Base-by-base conservation (phyloP, 2,797 vertebrate genomes). In the Clarias pachynema region DNA sequence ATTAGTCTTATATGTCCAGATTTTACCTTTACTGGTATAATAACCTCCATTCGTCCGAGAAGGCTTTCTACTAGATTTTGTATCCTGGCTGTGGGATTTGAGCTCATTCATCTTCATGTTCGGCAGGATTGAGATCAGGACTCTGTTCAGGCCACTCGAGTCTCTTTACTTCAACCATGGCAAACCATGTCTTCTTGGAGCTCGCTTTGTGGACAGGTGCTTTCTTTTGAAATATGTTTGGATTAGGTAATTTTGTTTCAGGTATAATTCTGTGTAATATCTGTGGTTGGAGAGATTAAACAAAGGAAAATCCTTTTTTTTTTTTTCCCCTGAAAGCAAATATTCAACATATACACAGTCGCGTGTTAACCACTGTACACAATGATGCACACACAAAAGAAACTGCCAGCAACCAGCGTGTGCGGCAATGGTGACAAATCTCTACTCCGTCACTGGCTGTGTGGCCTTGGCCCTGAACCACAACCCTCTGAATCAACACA, bases 401-500 rank as follows among this genome's bases (percentile, higher is more conserved):
- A 34, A 5, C 26, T 40, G 31, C 4, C 53, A 72, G 66, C 34
- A 24, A n/a, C 60, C 8, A 63, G 60, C 22, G 60, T 24, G 34
- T 62, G 12, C 16, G 74, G 24, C 57, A 31, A n/a, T 4, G 6
- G 10, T 56, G 59, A 75, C 26, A 34, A 26, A 65, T 74, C 10
- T 63, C 73, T 68, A 59, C 60, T 63, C 53, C 26, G 60, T 84
- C 62, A 84, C 82, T 73, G 29, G 34, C 63, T 62, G 83, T 92
- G 93, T 94, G 95, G 93, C 29, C 62, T 44, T 59, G 16, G 49
- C 1, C 1, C 92, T 94, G 94, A 94, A 93, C 93, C 94, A 92
- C 44, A 22, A 60, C 86, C 82, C 83, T 81, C 57, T 94, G 95
- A 94, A 95, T 93, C 94, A 96, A 93, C 92, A 86, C 93, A 93